Evolutionary conservation across 2,888 invertebrate genomes (phyloP).

Genomic region (Thyatira batis): DNA sequence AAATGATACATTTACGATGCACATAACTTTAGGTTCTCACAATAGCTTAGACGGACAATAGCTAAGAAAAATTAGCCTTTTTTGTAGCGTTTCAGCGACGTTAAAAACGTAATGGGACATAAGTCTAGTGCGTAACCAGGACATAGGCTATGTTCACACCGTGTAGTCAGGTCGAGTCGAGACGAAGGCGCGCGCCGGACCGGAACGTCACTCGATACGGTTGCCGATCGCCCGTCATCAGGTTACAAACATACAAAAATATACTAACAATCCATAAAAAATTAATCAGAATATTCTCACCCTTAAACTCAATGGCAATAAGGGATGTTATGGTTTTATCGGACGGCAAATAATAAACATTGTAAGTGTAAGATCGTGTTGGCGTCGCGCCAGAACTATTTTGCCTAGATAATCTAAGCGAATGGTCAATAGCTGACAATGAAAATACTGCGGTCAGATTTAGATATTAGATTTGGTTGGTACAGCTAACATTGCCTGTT

Average conservation of each 20-base stretch:
- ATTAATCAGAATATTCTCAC: conserved; percentile 16
- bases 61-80: no score
- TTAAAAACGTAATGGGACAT: conserved; percentile 6
- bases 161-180: conserved; percentile 39
- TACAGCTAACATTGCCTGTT: not conserved
- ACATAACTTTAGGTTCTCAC: no score
- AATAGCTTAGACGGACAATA: no score
- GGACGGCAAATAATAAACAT: conserved; percentile 11
- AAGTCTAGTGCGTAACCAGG: conserved; percentile 45
- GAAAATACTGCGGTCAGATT: conserved; percentile 22
- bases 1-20: no score
- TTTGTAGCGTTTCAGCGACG: not conserved
- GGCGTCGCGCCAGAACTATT: conserved; percentile 51
- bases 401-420: conserved; percentile 47
- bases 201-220: conserved; percentile 70
- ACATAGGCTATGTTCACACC: conserved; percentile 58
- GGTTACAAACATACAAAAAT: conserved; percentile 47
- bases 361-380: conserved; percentile 36
- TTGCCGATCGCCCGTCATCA: conserved; percentile 57
- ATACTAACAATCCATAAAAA: conserved; percentile 9
- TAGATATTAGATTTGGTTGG: conserved; percentile 11
- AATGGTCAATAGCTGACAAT: conserved; percentile 43
- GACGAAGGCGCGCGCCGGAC: conserved; percentile 47
- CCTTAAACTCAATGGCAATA: conserved; percentile 19
- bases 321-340: conserved; percentile 6